Evolutionary conservation across 92 coral and sea anemone species (phyloP), one percentile per base, ranked within the genome.

Genomic region (Siderastrea siderea): DNA sequence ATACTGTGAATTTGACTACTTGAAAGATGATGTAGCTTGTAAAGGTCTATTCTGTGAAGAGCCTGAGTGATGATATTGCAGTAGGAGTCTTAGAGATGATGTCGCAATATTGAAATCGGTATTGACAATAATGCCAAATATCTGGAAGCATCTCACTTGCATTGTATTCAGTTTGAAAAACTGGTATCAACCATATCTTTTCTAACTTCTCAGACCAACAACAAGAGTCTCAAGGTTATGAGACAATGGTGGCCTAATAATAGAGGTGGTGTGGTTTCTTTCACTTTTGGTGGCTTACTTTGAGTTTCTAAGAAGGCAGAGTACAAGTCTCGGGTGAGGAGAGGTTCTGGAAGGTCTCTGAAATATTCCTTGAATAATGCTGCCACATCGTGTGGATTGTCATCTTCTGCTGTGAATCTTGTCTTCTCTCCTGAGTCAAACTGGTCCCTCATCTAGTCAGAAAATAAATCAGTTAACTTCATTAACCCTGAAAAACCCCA

Each of bases 361-460:
- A 98, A 90, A 76, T 96, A 98, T 84, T 98, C 98, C 78, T 98
- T 98, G 91, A 98, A 98, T 71, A 98, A 85, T 74, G 99, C 99
- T 2, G 99, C 99, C 43, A 98, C 99, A 75, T 98, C 99, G 68
- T 98, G 99, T 66, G 99, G 98, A 63, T 94, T 98, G 83, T 98
- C 99, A 9, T 74, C 54, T 75, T 96, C 93, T 26, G 88, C 98
- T 64, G 96, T 90, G 73, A 98, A 98, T 58, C 82, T 60, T 84
- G 91, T 93, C 88, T 95, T 95, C 79, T 94, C 95, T 62, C 99
- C 99, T 15, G 93, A 92, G 63, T 98, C 98, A 87, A 98, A 95
- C 47, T 93, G 95, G 17, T 94, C 98, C 79, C 98, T 92, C 95
- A 98, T 93, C 99, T 98, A 58, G 2, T 43, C 9, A 1, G 2